phyloP scores from a whole-genome alignment of 92 coral and sea anemone genomes.

The Bergia sp. region DNA sequence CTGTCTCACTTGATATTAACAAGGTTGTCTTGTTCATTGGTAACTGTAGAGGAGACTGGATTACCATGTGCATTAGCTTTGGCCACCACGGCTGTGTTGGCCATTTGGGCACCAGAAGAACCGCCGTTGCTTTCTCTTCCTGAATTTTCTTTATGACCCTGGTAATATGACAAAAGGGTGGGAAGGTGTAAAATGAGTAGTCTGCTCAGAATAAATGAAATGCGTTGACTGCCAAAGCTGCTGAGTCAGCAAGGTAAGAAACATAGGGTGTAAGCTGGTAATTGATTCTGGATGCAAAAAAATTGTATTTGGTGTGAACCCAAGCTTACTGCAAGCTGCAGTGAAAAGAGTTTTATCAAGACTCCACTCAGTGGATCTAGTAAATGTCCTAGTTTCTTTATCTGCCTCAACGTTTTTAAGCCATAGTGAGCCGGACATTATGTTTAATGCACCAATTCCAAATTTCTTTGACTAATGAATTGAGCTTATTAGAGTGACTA shows the following conservation, averaged over 20 bases:
- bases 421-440: not conserved
- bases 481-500: constrained; percentile 16
- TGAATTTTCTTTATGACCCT: not conserved
- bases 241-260: constrained; percentile 56
- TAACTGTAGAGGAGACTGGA: not conserved
- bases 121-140: constrained; percentile 10
- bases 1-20: not conserved
- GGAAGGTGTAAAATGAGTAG: too few relatives aligned
- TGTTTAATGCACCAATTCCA: too few relatives aligned
- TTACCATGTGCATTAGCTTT: too few relatives aligned
- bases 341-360: not conserved
- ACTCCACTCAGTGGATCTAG: not conserved
- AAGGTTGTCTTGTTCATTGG: too few relatives aligned
- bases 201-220: constrained; percentile 44
- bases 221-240: constrained; percentile 57
- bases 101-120: not conserved
- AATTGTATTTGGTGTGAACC: constrained; percentile 20
- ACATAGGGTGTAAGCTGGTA: constrained; percentile 12
- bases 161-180: constrained; percentile 42
- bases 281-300: constrained; percentile 51
- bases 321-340: not conserved
- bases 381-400: not conserved
- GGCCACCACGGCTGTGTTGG: too few relatives aligned
- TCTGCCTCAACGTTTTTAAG: not conserved
- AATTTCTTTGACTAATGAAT: too few relatives aligned